phyloP scores from a whole-genome alignment of 2,888 invertebrate species.

The Callosobruchus maculatus region DNA sequence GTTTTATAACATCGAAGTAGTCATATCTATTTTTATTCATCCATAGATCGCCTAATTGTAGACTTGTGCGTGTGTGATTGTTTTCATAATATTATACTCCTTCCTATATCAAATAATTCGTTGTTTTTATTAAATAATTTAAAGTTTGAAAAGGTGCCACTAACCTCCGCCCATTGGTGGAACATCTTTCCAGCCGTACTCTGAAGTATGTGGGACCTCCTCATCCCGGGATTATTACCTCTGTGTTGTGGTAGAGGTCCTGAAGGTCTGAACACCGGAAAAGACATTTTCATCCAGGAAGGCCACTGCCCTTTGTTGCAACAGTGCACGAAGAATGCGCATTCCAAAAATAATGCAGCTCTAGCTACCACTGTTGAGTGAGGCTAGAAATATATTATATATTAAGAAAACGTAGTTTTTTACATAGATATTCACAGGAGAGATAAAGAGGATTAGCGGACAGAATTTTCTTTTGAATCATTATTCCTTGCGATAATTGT shows the following conservation, averaged over 20 bases:
- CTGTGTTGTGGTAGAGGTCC: slow-evolving; percentile 57
- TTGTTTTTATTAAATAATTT: neutral
- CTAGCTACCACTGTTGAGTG: slow-evolving; percentile 91
- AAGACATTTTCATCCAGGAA: slow-evolving; percentile 90
- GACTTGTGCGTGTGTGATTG: no score
- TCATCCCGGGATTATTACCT: slow-evolving; percentile 42
- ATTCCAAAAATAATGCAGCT: slow-evolving; percentile 90
- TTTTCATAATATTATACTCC: no score
- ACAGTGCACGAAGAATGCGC: slow-evolving; percentile 93
- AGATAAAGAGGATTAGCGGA: no score
- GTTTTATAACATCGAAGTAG: no score
- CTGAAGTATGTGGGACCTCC: slow-evolving; percentile 69
- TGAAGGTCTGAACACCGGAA: slow-evolving; percentile 69
- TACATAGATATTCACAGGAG: no score
- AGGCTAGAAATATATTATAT: slow-evolving; percentile 56
- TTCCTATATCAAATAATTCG: no score
- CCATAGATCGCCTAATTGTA: no score
- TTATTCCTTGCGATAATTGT: no score
- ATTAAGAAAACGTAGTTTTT: neutral
- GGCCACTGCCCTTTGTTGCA: slow-evolving; percentile 99
- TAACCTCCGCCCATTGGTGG: slow-evolving; percentile 92
- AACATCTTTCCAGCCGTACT: slow-evolving; percentile 94
- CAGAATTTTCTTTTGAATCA: no score
- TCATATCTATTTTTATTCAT: no score
- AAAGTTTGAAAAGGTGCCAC: neutral